A percentile compares a stretch with the other conserved stretches of the same genome.
Conservation (phyloP, 2,797 vertebrate genomes). For the Todus mexicanus region DNA sequence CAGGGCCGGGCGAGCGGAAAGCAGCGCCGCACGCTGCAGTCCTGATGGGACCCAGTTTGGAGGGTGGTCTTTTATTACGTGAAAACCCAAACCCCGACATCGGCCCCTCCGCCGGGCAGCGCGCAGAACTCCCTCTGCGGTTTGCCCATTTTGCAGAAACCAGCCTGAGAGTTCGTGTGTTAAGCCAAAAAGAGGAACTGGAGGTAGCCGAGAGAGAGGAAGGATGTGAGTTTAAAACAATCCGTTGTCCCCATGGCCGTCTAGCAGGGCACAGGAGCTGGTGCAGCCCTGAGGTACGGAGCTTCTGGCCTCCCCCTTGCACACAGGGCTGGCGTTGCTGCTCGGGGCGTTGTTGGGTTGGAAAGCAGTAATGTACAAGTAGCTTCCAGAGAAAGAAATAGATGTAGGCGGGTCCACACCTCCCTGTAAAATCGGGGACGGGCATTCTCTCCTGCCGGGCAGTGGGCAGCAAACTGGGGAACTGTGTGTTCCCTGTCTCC, state of each 20-base stretch:
- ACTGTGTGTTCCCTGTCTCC: neutral
- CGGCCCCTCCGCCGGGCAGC: neutral
- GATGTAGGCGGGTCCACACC: neutral
- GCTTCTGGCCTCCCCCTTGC: neutral
- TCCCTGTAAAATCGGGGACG: neutral
- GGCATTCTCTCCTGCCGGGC: neutral
- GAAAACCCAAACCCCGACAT: neutral
- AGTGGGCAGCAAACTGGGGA: neutral
- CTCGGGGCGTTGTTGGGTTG: neutral
- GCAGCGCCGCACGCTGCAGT: neutral
- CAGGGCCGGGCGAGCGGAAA: neutral
- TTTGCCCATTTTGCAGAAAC: neutral
- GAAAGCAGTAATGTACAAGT: neutral
- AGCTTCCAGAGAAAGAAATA: neutral
- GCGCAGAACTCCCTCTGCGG: neutral
- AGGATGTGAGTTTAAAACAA: slow-evolving; percentile 41
- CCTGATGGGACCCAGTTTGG: neutral
- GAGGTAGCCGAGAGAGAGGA: neutral
- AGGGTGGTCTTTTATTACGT: neutral
- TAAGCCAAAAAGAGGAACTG: slow-evolving; percentile 45
- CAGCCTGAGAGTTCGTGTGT: neutral
- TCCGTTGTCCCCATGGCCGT: neutral
- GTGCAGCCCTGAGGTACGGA: neutral
- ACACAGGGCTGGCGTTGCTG: neutral
- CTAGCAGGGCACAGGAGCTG: neutral